Evolutionary conservation across 1,140 invertebrate species (phyloP), one percentile per base, ranked within the genome.

Genomic region (Panagrolaimus sp.): DNA sequence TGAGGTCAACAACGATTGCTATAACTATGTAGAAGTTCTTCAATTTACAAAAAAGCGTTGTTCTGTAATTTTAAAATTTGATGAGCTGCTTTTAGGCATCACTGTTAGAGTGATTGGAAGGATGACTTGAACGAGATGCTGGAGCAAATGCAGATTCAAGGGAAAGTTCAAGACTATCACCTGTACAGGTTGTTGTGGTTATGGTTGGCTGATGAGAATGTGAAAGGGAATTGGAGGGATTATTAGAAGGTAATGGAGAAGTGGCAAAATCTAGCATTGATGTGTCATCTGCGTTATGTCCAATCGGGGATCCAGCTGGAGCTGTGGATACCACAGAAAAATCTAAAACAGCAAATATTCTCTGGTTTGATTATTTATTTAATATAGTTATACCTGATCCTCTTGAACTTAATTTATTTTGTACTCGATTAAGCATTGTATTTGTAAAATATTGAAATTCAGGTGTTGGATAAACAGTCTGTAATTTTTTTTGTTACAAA

Each of bases 341-440:
- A 28, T 58, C 52, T 58, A 58, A 58, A 58, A 28, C 48, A 52
- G 48, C 48, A 28, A 26, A 28, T 12, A 12, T 21, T 58, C 14
- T n/a, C 15, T 12, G 52, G 12, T 21, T n/a, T 26, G 52, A 21
- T 10, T 12, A 32, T 43, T 52, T 24, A 14, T 15, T 24, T 38
- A 68, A 32, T 21, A 65, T 12, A n/a, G 52, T 65, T 21, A 68
- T 65, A 63, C 17, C 48, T 17, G 67, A 68, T 24, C 67, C 67
- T 68, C 46, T 52, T 21, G 46, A 68, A 12, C 48, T 32, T 17
- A 64, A n/a, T 63, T 68, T 68, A 43, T 21, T 17, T 38, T 68
- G 67, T 15, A 63, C 67, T 62, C 67, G 67, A 64, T 68, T 63
- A 12, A 68, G 26, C 47, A 68, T 68, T 63, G 67, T 68, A 17